Base-by-base conservation (phyloP, 2,888 invertebrate genomes). In the Actias luna region DNA sequence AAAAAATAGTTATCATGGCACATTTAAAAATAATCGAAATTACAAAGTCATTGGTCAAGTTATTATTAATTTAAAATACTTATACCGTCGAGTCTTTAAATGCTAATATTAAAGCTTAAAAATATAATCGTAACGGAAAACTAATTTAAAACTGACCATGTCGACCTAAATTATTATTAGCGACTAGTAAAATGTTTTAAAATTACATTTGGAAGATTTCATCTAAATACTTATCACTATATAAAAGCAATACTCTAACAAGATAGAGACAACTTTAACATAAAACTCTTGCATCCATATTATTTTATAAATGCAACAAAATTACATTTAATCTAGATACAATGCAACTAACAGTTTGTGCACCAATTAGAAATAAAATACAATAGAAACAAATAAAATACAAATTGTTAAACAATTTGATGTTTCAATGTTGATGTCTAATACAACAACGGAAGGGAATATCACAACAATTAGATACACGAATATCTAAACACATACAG, bases 391-490 rank as follows among this genome's bases (percentile, higher is more conserved):
- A n/a, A 60, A 64, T 70, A 58, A 65, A 81, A 82, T 79, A 77
- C 84, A 83, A 84, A 85, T 84, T 83, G 81, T 85, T 75, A 71
- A 72, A 85, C 83, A 84, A 83, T 80, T 80, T 78, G 76, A 78
- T 78, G 75, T 75, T 75, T 64, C 69, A 71, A 69, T 70, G 70
- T 39, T 59, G 10, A 58, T 35, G 5, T 61, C 64, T 71, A 72
- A 77, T 69, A 67, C 67, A 77, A 71, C 60, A 71, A 67, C 67
- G 62, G 69, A 71, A 71, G 73, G 72, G 78, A 72, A 77, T 83
- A 83, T 82, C 82, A 83, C 81, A 83, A 83, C 77, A 80, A 77
- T 79, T 73, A 76, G 66, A 68, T 39, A 29, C 39, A 31, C 22
- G 39, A 31, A 59, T 27, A 55, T 60, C 55, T 52, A 59, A 59